These are phyloP conservation scores for Phyllotreta striolata DNA, from an alignment of 2,888 invertebrate genomes.

Conservation along the genomic window DNA sequence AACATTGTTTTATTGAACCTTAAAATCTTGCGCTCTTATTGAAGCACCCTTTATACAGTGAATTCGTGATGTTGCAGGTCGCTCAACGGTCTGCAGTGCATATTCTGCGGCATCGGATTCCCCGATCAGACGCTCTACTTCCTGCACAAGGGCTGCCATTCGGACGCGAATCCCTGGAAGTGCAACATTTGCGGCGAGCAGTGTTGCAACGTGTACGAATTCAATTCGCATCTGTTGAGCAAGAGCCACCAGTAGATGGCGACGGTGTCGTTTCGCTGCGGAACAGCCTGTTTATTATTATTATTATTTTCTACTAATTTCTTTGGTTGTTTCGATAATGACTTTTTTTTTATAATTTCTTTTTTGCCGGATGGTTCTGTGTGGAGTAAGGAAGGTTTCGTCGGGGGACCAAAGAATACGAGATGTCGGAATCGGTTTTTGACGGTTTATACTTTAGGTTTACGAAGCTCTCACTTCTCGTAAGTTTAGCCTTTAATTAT, in stretches of 20 bases:
- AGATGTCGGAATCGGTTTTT: too few species aligned
- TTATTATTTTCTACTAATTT: conserved; percentile 13
- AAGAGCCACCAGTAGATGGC: conserved; percentile 81
- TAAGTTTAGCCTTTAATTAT: conserved; percentile 1
- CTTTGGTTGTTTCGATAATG: neutral
- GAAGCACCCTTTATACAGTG: too few species aligned
- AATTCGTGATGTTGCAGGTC: conserved; percentile 45
- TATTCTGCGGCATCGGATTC: conserved; percentile 93
- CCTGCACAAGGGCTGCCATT: conserved; percentile 97
- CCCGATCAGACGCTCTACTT: conserved; percentile 96
- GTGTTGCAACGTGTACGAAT: conserved; percentile 95
- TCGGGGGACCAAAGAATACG: conserved; percentile 5
- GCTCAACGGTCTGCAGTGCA: conserved; percentile 75
- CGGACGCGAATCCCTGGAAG: conserved; percentile 96
- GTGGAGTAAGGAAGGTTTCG: neutral
- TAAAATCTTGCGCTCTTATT: too few species aligned
- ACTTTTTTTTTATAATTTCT: conserved; percentile 4
- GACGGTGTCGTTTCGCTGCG: neutral
- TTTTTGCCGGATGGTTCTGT: conserved; percentile 9
- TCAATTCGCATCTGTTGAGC: conserved; percentile 94
- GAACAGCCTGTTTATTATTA: neutral
- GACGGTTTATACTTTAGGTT: neutral
- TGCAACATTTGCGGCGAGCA: conserved; percentile 97
- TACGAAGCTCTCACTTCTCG: neutral
- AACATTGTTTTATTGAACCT: too few species aligned